phyloP scores from a whole-genome alignment of 1,140 invertebrate genomes.

The Drosophila biarmipes region DNA sequence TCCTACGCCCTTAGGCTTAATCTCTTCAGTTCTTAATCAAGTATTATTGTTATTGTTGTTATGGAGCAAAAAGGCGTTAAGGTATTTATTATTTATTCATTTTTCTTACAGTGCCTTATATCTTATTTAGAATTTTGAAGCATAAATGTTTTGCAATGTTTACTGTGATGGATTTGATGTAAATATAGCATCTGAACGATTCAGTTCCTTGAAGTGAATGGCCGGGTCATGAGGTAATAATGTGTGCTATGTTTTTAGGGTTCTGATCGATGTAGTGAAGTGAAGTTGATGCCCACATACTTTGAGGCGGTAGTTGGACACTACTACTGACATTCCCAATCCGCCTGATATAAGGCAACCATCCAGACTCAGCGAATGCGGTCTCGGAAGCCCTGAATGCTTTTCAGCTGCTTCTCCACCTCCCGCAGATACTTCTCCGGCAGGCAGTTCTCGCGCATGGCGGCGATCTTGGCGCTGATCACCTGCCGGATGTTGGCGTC shows the following conservation, averaged over 20 bases:
- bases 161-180: too few species aligned
- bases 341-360: conserved; percentile 44
- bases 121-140: too few species aligned
- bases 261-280: too few species aligned
- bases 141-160: too few species aligned
- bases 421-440: conserved; percentile 84
- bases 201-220: too few species aligned
- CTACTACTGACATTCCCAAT: neutral
- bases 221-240: too few species aligned
- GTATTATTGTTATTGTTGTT: neutral
- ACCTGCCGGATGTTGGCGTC: conserved; percentile 86
- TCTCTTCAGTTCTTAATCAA: neutral
- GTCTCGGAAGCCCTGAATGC: conserved; percentile 58
- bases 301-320: conserved; percentile 15
- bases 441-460: conserved; percentile 85
- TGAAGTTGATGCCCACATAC: conserved; percentile 29
- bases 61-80: too few species aligned
- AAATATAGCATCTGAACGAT: too few species aligned
- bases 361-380: conserved; percentile 47
- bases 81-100: too few species aligned
- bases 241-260: too few species aligned
- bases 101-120: too few species aligned
- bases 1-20: neutral
- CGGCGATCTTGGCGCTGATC: conserved; percentile 87
- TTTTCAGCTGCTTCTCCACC: conserved; percentile 84